Base-by-base conservation (phyloP, 2,797 vertebrate species). In the Siniperca scherzeri region DNA sequence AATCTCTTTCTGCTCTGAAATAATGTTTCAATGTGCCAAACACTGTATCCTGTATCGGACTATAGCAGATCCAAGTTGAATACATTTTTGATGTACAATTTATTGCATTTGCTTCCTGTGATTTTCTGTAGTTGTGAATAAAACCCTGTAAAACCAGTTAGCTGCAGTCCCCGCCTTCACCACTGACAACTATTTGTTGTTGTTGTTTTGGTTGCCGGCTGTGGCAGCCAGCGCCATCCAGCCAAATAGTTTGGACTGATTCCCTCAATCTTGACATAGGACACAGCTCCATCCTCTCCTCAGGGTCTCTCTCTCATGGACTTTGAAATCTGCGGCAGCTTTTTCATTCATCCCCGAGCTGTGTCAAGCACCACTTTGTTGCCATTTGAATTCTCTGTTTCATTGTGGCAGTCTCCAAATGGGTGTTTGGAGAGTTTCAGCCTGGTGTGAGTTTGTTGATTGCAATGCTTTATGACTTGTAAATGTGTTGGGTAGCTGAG, bases 381-480 rank as follows among this genome's bases (percentile, higher is more conserved):
- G 68, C 70, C 42, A 77, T 87, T 87, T 84, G 64, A 84, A 87
- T 85, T 74, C 85, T 87, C 78, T 2, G 52, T 72, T 74, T 90
- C 87, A 69, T 57, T 77, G 74, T 80, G 61, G 46, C 62, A 11
- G 50, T 38, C 81, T 88, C 77, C 66, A 80, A 89, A 88, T 68
- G 74, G 70, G n/a, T 46, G 13, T 62, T 78, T 74, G 73, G 86
- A 88, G 86, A 84, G 59, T 78, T 76, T 79, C 0, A 40, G 78
- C 71, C 61, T 68, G 78, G 74, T 83, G 83, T 22, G 30, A 83
- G 78, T 73, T 83, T 86, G 88, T 57, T 92, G 88, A 93, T 91
- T 90, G 88, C 84, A 8, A 44, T 22, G 59, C 81, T 90, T 90
- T 91, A 87, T 87, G 89, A 88, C 81, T 92, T 82, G 86, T 88